phyloP scores from a whole-genome alignment of 2,113 vertebrate genomes.

The Cyrtonyx montezumae region DNA sequence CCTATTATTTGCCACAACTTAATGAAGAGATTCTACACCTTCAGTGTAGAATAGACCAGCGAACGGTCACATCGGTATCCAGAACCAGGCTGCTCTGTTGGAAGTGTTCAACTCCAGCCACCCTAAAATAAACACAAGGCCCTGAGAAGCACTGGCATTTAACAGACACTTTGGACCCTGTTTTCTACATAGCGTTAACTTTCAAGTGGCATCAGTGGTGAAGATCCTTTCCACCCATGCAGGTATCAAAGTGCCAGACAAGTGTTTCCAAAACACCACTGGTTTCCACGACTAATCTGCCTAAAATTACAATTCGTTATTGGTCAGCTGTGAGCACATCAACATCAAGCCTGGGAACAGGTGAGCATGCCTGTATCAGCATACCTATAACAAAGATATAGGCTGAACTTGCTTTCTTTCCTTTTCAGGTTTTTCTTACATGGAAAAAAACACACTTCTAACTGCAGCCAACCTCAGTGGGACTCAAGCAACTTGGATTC shows the following conservation, averaged over 20 bases:
- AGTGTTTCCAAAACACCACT: not conserved
- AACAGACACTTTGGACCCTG: not conserved
- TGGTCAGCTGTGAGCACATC: not conserved
- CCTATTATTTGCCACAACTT: conserved; percentile 15
- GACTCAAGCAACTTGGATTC: not conserved
- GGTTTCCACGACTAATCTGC: not conserved
- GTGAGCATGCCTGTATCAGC: too few relatives aligned
- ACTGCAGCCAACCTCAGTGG: not conserved
- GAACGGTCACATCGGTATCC: not conserved
- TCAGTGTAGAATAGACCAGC: too few relatives aligned
- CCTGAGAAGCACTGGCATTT: not conserved
- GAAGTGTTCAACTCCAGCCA: not conserved
- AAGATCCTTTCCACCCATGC: not conserved
- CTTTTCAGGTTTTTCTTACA: not conserved
- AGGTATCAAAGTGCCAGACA: not conserved
- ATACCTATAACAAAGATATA: not conserved
- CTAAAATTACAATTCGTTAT: not conserved
- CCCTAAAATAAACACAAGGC: not conserved
- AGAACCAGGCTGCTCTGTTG: not conserved
- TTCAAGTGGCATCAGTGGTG: not conserved
- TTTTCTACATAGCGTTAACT: not conserved
- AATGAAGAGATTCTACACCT: conserved; percentile 35
- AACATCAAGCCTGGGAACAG: not conserved
- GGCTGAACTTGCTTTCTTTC: not conserved
- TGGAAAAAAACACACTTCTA: not conserved